These are phyloP conservation scores for Amblyjoppa fuscipennis DNA, from an alignment of 2,888 invertebrate genomes.

Conservation along the genomic window DNA sequence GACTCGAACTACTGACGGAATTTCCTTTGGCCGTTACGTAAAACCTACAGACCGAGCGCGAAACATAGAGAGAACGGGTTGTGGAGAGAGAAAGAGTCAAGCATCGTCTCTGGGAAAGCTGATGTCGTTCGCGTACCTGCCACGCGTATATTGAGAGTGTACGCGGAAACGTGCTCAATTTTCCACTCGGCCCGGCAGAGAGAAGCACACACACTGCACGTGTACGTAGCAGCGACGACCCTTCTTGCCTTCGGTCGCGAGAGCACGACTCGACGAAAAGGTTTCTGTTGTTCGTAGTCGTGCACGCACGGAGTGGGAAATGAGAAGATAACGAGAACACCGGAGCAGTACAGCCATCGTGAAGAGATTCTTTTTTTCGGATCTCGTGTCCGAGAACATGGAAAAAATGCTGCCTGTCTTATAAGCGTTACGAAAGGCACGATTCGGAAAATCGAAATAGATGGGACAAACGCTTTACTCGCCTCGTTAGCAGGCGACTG, in stretches of 20 bases:
- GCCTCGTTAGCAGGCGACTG: neutral
- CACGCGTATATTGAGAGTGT: constrained; percentile 21
- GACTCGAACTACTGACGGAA: constrained; percentile 29
- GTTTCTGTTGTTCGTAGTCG: constrained; percentile 40
- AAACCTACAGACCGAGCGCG: neutral
- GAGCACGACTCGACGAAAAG: constrained; percentile 39
- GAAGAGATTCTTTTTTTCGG: neutral
- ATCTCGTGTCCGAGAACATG: neutral
- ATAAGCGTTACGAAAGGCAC: constrained; percentile 35
- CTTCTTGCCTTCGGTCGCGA: constrained; percentile 7
- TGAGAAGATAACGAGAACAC: constrained; percentile 31
- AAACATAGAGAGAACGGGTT: neutral
- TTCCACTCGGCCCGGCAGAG: constrained; percentile 32
- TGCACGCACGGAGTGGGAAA: constrained; percentile 33
- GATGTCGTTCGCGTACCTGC: constrained; percentile 16
- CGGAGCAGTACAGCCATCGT: neutral
- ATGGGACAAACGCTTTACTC: constrained; percentile 50
- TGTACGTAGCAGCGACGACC: neutral
- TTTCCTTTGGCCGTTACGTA: constrained; percentile 34
- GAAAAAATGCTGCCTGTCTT: constrained; percentile 24
- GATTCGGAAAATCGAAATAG: constrained; percentile 46
- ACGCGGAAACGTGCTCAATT: constrained; percentile 49
- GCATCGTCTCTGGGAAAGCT: constrained; percentile 1
- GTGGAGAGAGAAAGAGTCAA: neutral
- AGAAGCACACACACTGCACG: neutral